Base-by-base conservation (phyloP, 64 coral and sea anemone genomes). In the Acropora tenuis region DNA sequence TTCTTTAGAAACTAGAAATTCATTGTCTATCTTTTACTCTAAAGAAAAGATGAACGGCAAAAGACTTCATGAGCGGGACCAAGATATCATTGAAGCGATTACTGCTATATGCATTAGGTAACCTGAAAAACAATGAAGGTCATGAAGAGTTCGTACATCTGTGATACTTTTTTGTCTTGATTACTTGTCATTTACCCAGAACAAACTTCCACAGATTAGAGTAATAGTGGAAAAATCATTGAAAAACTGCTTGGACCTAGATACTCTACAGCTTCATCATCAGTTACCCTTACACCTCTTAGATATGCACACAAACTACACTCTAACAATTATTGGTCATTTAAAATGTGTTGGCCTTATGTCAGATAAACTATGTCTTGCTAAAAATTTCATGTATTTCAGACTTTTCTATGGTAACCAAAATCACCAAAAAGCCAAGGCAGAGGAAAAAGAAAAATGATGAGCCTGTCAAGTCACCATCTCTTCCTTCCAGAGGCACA, bases 331-430 rank as follows among this genome's bases (percentile, higher is more conserved):
- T 55, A 9, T 4, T 55, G 52, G 52, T 55, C 9, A 9, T 5
- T 55, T 9, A 55, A 55, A 55, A 4, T 55, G 52, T 55, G 52
- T 55, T 55, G 52, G 4, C 52, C 9, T 55, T 55, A 55, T 55
- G 52, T 55, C 9, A 55, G 4, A 61, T 83, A 43, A 61, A 15
- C 30, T 30, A 57, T 41, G 41, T 41, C 17, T 50, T 83, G 47
- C 19, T 30, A 69, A 86, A 69, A 44, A 46, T 72, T 75, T 74
- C 13, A 3, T 87, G 52, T 17, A 16, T 88, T 88, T 77, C 87
- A 88, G 73, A 88, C 58, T 88, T 88, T 77, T 77, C 73, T n/a
- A 52, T 88, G 87, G 75, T 88, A 2, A 73, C 87, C 69, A 88
- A 88, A 57, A 47, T 88, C 8, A 52, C 87, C 41, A 88, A 76